phyloP scores from a whole-genome alignment of 2,113 vertebrate genomes.

The Phyllostomus hastatus region DNA sequence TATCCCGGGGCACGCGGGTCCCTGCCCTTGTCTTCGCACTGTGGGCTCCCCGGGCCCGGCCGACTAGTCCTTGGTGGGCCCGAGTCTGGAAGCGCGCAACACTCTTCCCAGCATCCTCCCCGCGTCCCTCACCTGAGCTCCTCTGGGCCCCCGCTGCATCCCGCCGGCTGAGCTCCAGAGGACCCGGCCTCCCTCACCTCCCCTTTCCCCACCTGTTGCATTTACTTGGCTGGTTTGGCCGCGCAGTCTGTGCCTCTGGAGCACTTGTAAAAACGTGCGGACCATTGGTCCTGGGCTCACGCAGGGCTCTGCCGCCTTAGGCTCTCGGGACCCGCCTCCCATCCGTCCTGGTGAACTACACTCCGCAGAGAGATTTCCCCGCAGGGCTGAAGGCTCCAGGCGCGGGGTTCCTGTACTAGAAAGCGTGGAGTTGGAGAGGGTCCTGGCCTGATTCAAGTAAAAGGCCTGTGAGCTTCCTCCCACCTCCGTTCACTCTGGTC shows the following conservation, averaged over 20 bases:
- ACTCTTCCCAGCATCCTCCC: not conserved
- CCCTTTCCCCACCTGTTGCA: not conserved
- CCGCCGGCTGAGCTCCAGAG: accelerated
- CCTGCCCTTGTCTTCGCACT: accelerated
- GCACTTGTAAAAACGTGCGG: not conserved
- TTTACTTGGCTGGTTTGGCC: not conserved
- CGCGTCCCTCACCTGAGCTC: accelerated
- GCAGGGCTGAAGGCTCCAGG: accelerated
- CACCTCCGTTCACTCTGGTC: accelerated
- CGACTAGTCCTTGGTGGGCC: accelerated
- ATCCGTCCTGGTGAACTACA: not conserved
- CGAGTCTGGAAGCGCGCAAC: not conserved
- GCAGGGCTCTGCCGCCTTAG: not conserved
- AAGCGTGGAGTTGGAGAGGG: accelerated
- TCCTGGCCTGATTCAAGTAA: accelerated
- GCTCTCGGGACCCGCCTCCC: accelerated
- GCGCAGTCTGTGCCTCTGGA: accelerated
- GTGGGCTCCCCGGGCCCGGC: accelerated
- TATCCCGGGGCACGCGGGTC: accelerated
- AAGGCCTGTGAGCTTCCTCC: not conserved
- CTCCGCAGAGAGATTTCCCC: not conserved
- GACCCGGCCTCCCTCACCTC: not conserved
- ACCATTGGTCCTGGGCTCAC: accelerated
- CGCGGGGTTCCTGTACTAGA: accelerated
- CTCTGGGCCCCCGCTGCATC: not conserved